phyloP scores from a whole-genome alignment of 2,113 vertebrate genomes.

The Ascaphus truei region DNA sequence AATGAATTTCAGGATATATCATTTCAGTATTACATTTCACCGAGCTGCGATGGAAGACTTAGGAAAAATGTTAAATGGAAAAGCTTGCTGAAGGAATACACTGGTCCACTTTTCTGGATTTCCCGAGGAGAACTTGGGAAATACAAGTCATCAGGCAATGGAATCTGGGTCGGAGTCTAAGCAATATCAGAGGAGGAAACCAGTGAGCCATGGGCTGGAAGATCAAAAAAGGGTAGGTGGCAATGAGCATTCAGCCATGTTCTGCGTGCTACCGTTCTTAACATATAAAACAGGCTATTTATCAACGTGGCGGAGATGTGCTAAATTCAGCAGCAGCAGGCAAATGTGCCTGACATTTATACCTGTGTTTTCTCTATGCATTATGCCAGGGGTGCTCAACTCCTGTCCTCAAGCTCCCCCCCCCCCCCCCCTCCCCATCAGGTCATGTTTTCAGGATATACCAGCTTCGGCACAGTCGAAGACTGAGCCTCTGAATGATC shows the following conservation, averaged over 20 bases:
- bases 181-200: slow-evolving; percentile 82
- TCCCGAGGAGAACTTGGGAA: slow-evolving; percentile 50
- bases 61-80: neutral
- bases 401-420: no score
- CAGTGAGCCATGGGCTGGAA: slow-evolving; percentile 86
- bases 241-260: slow-evolving; percentile 21
- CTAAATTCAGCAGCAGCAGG: no score
- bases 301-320: no score
- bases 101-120: slow-evolving; percentile 55
- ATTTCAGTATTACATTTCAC: neutral
- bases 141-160: slow-evolving; percentile 71
- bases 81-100: slow-evolving; percentile 10
- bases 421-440: no score
- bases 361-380: no score
- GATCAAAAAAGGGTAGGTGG: slow-evolving; percentile 95
- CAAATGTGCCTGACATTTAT: no score
- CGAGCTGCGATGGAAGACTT: neutral
- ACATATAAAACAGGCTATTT: no score
- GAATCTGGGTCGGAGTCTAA: slow-evolving; percentile 79
- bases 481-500: no score
- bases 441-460: no score
- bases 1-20: neutral
- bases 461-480: no score
- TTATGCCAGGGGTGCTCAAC: no score
- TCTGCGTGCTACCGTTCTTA: no score